phyloP scores from a whole-genome alignment of 1,140 invertebrate species.

The Rhyzopertha dominica region DNA sequence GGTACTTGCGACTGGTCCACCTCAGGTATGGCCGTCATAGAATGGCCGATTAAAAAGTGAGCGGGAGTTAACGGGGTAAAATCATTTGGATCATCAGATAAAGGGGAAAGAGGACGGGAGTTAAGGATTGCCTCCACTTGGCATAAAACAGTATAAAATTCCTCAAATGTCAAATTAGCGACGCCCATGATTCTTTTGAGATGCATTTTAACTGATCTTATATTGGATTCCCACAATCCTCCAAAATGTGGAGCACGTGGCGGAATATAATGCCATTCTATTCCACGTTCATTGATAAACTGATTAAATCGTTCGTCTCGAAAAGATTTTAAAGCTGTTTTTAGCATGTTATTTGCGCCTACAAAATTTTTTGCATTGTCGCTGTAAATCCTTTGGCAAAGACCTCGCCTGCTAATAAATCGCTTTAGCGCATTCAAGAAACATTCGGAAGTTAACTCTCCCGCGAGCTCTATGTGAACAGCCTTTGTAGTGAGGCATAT shows the following conservation, averaged over 20 bases:
- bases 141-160: constrained; percentile 23
- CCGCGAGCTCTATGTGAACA: constrained; percentile 44
- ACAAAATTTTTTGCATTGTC: constrained; percentile 24
- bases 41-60: too few species aligned
- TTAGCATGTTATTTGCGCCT: constrained; percentile 9
- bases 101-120: constrained; percentile 33
- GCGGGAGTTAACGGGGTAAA: constrained; percentile 33
- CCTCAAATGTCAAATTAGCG: constrained; percentile 30
- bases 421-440: constrained; percentile 12
- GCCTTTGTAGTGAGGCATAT: constrained; percentile 43
- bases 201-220: constrained; percentile 31
- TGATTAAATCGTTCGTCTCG: too few species aligned
- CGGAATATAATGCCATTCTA: constrained; percentile 28
- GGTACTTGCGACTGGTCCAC: too few species aligned
- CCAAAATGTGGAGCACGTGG: constrained; percentile 28
- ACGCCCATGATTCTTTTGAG: constrained; percentile 25
- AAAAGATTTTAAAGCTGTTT: too few species aligned
- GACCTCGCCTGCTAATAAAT: constrained; percentile 15
- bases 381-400: constrained; percentile 10
- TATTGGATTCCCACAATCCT: constrained; percentile 26
- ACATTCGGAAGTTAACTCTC: constrained; percentile 23
- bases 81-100: constrained; percentile 31
- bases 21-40: too few species aligned
- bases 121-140: constrained; percentile 34
- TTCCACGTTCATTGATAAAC: too few species aligned